Percentiles rank a stretch among this genome's conserved stretches.
Conservation (phyloP, 2,888 invertebrate species). For the Aphodius sticticus region DNA sequence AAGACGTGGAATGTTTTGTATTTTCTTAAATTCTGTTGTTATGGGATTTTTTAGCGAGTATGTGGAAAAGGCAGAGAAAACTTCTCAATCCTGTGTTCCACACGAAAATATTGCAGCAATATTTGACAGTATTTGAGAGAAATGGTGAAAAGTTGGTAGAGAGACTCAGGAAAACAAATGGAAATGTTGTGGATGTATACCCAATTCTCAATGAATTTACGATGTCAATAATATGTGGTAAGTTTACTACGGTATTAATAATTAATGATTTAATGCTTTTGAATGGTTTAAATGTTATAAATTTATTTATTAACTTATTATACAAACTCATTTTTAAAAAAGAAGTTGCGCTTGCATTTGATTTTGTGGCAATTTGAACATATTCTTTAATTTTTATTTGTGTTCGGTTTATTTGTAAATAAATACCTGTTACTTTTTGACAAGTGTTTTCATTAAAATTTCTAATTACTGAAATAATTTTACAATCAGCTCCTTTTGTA, state of each 20-base stretch:
- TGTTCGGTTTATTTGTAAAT: no score
- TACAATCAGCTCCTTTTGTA: no score
- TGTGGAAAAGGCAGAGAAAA: slow-evolving; percentile 11
- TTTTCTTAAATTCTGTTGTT: background rate
- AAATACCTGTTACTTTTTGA: no score
- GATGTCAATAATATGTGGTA: slow-evolving; percentile 10
- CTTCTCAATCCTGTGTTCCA: slow-evolving; percentile 14
- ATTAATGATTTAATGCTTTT: background rate
- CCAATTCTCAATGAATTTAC: slow-evolving; percentile 15
- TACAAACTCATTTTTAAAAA: no score
- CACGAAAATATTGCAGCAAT: slow-evolving; percentile 16
- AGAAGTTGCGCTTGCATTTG: no score
- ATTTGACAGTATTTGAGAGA: slow-evolving; percentile 13
- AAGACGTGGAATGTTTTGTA: background rate
- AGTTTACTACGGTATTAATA: background rate
- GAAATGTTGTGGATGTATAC: slow-evolving; percentile 12
- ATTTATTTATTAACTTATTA: no score
- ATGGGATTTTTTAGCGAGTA: background rate
- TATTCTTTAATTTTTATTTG: no score
- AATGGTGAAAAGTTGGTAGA: background rate
- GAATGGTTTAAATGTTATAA: no score
- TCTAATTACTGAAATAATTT: no score
- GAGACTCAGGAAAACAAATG: background rate
- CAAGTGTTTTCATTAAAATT: no score
- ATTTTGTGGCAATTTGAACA: no score